Conservation (phyloP, 2,113 vertebrate genomes). For the Misgurnus anguillicaudatus region DNA sequence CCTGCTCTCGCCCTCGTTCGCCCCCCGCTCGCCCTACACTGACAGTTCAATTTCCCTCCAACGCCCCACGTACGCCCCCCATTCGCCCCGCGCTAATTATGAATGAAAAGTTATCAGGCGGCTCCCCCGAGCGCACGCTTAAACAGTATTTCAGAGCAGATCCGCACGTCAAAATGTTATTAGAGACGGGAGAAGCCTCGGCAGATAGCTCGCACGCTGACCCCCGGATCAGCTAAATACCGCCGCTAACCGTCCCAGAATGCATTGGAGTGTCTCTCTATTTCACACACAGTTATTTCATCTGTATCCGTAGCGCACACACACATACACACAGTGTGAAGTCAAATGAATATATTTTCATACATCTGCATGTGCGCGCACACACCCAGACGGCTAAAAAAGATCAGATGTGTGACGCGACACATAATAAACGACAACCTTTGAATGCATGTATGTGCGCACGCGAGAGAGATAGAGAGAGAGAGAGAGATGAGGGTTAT, state of each 20-base stretch:
- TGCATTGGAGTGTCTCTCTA: conserved; percentile 20
- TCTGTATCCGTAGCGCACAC: background rate
- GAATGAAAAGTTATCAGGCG: conserved; percentile 99
- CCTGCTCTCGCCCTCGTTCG: conserved; percentile 78
- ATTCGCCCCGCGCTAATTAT: conserved; percentile 98
- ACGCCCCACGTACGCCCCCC: conserved; percentile 91
- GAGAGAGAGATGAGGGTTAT: conserved; percentile 64
- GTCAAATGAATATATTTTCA: conserved; percentile 39
- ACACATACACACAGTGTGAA: background rate
- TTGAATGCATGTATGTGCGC: conserved; percentile 46
- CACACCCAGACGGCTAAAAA: conserved; percentile 22
- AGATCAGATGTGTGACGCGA: conserved; percentile 27
- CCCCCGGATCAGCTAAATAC: conserved; percentile 80
- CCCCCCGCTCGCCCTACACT: conserved; percentile 86
- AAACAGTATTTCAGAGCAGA: conserved; percentile 89
- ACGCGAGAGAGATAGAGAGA: background rate
- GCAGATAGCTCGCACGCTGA: conserved; percentile 67
- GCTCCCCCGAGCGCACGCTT: conserved; percentile 74
- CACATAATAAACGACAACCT: conserved; percentile 17
- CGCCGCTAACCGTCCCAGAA: conserved; percentile 68
- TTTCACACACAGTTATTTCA: conserved; percentile 37
- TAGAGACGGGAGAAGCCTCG: conserved; percentile 80
- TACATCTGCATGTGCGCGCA: conserved; percentile 14
- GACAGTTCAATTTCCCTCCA: conserved; percentile 99
- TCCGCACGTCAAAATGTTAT: conserved; percentile 99